Conservation (phyloP, 1,140 invertebrate genomes). For the Panulirus ornatus region DNA sequence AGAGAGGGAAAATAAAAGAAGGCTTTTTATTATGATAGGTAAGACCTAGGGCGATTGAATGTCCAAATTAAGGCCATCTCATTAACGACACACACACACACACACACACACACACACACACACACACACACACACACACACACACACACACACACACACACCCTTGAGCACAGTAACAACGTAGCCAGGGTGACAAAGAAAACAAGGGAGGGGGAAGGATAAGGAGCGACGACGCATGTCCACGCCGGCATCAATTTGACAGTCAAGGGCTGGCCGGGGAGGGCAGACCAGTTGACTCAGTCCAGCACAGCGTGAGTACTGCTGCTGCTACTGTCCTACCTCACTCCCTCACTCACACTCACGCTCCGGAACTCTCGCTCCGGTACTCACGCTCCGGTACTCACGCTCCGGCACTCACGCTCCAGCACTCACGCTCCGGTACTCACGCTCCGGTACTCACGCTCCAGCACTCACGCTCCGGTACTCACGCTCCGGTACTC, state of each 20-base stretch:
- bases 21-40: too few species aligned
- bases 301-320: background rate
- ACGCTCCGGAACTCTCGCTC: background rate
- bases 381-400: background rate
- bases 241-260: slow-evolving; percentile 39
- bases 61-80: too few species aligned
- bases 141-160: slow-evolving; percentile 25
- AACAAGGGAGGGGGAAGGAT: slow-evolving; percentile 7
- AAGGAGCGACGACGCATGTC: background rate
- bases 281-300: background rate
- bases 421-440: too few species aligned
- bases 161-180: background rate
- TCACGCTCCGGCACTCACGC: background rate
- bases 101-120: slow-evolving; percentile 19
- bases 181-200: background rate
- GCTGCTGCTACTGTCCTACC: too few species aligned
- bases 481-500: too few species aligned
- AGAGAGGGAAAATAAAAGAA: too few species aligned
- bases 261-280: background rate
- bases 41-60: too few species aligned
- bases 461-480: too few species aligned
- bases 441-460: too few species aligned
- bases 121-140: slow-evolving; percentile 13
- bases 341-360: too few species aligned
- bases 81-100: background rate